Base-by-base conservation (phyloP, 1,140 invertebrate genomes). In the Hylaeus volcanicus region DNA sequence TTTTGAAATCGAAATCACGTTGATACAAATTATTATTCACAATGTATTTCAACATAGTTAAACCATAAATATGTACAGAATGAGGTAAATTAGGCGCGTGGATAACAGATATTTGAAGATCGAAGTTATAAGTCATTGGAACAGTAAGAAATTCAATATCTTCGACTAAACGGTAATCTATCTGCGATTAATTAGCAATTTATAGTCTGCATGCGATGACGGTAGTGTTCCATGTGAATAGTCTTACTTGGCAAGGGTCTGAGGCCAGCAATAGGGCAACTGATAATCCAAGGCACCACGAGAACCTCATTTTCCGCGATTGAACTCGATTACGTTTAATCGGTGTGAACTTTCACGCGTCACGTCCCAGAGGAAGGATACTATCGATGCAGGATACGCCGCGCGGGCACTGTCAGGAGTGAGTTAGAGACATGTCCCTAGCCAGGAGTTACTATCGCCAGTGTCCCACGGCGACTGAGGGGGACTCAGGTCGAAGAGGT, bases 381-480 rank as follows among this genome's bases (percentile, higher is more conserved):
- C 60, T 79, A 39, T 77, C 60, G 63, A 56, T 65, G 74, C 76
- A 81, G 78, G 51, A 81, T 75, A 79, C 73, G 76, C 75, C 84
- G 68, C 82, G 79, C 85, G 83, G 84, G 66, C 83, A 89, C 82
- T 82, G 85, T 87, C 75, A 85, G 51, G 82, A 86, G 86, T 82
- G 75, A 84, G 79, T 83, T 84, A 86, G 76, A 82, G 78, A 87
- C 89, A 91, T 91, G 79, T 85, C 74, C 74, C 63, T 82, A 65
- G 82, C 85, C 87, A 79, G 87, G 82, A 89, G 78, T 81, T 87
- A 84, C 89, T 89, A 84, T 89, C 86, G 84, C 87, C 87, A 87
- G 86, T 85, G 90, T 91, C 89, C 83, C 88, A 83, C 74, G 86
- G 64, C 84, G 87, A 91, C 88, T 89, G 87, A 87, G 81, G 87